A percentile compares a stretch with the other conserved stretches of the same genome.
These are phyloP conservation scores for Dicerorhinus sumatrensis DNA, from an alignment of 2,113 vertebrate genomes.

Conservation along the genomic window DNA sequence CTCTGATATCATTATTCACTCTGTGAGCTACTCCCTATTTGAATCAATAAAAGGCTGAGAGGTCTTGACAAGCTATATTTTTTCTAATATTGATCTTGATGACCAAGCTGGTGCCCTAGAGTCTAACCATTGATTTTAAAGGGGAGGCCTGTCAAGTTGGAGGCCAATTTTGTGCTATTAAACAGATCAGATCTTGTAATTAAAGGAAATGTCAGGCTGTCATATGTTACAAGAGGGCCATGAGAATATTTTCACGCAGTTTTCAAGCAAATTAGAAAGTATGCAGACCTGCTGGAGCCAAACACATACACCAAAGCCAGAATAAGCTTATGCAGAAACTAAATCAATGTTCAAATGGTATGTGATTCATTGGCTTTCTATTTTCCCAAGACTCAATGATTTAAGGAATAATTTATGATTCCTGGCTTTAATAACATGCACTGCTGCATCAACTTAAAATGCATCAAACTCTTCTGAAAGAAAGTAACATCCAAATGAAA, in stretches of 20 bases:
- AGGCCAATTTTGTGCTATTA: constrained; percentile 87
- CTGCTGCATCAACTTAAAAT: constrained; percentile 78
- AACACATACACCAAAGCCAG: constrained; percentile 21
- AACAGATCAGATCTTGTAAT: constrained; percentile 86
- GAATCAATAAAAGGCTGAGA: constrained; percentile 88
- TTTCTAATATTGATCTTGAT: constrained; percentile 88
- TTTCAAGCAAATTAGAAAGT: constrained; percentile 78
- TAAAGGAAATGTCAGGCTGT: constrained; percentile 86
- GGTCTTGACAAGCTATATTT: constrained; percentile 85
- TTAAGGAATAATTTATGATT: constrained; percentile 79
- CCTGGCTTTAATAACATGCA: constrained; percentile 78
- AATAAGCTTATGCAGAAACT: constrained; percentile 54
- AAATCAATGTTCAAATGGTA: constrained; percentile 66
- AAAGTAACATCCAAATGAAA: constrained; percentile 80
- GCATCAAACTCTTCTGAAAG: constrained; percentile 74
- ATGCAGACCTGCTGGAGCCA: constrained; percentile 74
- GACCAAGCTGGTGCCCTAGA: constrained; percentile 87
- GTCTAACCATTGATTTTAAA: constrained; percentile 89
- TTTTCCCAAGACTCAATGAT: constrained; percentile 69
- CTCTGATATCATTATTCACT: constrained; percentile 86
- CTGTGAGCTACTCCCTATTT: constrained; percentile 79
- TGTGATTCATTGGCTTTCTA: constrained; percentile 44
- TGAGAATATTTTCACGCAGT: constrained; percentile 78
- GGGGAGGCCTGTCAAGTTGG: constrained; percentile 83
- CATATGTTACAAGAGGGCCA: constrained; percentile 83